Evolutionary conservation across 2,113 vertebrate genomes (phyloP).

Genomic region (Columba janthina): DNA sequence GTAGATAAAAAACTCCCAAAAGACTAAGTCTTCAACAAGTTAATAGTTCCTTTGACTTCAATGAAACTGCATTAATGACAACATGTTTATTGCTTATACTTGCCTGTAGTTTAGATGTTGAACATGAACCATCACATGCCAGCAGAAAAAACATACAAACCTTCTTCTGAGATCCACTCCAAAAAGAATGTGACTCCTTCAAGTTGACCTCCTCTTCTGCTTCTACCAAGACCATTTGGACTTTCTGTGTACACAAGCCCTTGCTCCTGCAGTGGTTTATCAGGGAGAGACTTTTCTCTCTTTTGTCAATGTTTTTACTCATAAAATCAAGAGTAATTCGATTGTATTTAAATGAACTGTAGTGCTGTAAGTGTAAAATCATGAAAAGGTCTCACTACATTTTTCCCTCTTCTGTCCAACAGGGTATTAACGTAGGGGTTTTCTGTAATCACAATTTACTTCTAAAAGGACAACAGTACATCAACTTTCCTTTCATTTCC

Average conservation of each 20-base stretch:
- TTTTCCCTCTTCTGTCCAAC: not conserved
- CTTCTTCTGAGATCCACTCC: not conserved
- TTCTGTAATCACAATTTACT: not conserved
- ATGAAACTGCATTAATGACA: not conserved
- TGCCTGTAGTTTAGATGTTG: not conserved
- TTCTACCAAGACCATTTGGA: not conserved
- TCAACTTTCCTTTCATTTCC: not conserved
- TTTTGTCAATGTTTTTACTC: not conserved
- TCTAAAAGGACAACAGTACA: not conserved
- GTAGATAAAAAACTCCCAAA: not conserved
- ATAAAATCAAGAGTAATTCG: not conserved
- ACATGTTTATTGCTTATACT: not conserved
- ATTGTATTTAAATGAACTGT: not conserved
- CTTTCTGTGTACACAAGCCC: not conserved
- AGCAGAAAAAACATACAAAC: not conserved
- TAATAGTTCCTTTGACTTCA: not conserved
- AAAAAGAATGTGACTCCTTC: not conserved
- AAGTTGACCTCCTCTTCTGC: not conserved
- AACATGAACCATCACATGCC: not conserved
- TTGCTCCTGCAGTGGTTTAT: not conserved
- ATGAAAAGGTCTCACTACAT: rapidly evolving
- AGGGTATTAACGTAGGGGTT: not conserved
- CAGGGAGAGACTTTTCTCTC: not conserved
- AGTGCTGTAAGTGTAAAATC: not conserved
- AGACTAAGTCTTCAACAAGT: not conserved